Evolutionary conservation across 2,888 invertebrate genomes (phyloP), one percentile per base, ranked within the genome.

Genomic region (Villa cingulata): DNA sequence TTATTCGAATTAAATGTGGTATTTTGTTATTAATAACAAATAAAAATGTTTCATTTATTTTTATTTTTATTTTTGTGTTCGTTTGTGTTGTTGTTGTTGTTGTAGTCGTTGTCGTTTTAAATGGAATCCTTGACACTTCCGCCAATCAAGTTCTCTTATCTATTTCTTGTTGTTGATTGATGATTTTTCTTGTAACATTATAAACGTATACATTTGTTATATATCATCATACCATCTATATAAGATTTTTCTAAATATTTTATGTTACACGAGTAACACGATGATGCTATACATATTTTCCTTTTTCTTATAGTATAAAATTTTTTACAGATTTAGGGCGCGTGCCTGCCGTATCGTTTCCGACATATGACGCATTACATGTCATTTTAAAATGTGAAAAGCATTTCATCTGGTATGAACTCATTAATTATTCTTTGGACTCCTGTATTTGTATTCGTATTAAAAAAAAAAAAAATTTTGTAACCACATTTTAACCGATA

Each of bases 361-460:
- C 51, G 51, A 51, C 51, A 43, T 51, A 49, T 51, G 51, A 51
- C 51, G 51, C 51, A 49, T 51, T 51, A 51, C 49, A 49, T 40
- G 47, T 41, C 48, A 50, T 45, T 51, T 49, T 51, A 47, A 48
- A 51, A 41, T 39, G 46, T 29, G 29, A 29, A 46, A 44, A 49
- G 47, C 47, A 38, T 43, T 46, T 46, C 46, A 41, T 20, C 47
- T 32, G 37, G 47, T 42, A 45, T 42, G 51, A 45, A 46, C 49
- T 51, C 51, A 51, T 51, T 51, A 51, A 51, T 51, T 48, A 51
- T 51, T 48, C n/a, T n/a, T n/a, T n/a, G n/a, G 41, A 27, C 37
- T 41, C 20, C 37, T 27, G 27, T 42, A 39, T 37, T 38, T 16
- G 41, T 23, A 12, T n/a, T 5, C 38, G 43, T 37, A 43, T 29